phyloP scores from a whole-genome alignment of 2,113 vertebrate genomes.

The Lophura nycthemera region DNA sequence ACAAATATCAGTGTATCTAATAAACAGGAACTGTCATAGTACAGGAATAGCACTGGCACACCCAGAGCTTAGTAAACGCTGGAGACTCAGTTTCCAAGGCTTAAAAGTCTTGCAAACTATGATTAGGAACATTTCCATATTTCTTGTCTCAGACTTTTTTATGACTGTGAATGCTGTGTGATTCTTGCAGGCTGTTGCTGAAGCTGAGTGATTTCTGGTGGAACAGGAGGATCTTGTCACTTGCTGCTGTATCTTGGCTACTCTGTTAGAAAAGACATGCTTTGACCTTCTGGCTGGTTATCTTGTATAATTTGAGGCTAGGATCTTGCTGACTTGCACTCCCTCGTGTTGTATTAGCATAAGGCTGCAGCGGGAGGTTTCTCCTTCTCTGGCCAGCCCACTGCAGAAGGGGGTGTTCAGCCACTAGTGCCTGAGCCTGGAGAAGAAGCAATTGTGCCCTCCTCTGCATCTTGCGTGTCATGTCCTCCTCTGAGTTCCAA shows the following conservation, averaged over 20 bases:
- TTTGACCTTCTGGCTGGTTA: neutral
- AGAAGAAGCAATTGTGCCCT: neutral
- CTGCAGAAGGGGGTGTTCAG: neutral
- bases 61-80: neutral
- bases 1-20: neutral
- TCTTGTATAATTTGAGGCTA: neutral
- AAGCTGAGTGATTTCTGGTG: neutral
- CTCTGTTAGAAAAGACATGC: neutral
- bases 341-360: neutral
- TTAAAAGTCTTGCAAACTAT: neutral
- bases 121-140: neutral
- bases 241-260: neutral
- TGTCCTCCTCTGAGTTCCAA: fast-evolving
- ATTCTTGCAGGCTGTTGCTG: neutral
- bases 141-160: neutral
- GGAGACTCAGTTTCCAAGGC: neutral
- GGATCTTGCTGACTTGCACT: neutral
- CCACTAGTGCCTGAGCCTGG: fast-evolving
- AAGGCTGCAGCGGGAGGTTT: neutral
- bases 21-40: neutral
- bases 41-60: neutral
- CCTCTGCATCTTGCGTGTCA: neutral
- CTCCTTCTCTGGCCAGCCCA: neutral
- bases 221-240: neutral
- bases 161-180: fast-evolving